phyloP scores from a whole-genome alignment of 2,113 vertebrate genomes.

The Mormoops blainvillei region DNA sequence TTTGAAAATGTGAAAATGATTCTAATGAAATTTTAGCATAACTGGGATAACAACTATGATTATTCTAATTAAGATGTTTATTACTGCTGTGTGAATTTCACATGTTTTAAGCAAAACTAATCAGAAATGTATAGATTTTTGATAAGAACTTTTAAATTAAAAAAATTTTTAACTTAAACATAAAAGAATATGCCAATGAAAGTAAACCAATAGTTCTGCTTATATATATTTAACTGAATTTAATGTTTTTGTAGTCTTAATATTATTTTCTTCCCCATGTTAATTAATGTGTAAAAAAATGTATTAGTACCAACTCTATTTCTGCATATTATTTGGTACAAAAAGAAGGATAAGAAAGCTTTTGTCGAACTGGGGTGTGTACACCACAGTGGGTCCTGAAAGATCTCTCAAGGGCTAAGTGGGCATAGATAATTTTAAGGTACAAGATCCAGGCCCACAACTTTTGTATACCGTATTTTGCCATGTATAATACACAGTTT shows the following conservation, averaged over 20 bases:
- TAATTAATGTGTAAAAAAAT: neutral
- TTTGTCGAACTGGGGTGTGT: neutral
- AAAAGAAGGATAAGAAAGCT: neutral
- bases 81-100: neutral
- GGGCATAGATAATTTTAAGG: neutral
- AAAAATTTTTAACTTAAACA: neutral
- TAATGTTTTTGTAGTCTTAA: neutral
- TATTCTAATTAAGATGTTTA: conserved; percentile 57
- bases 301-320: neutral
- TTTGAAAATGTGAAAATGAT: conserved; percentile 54
- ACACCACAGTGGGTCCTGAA: neutral
- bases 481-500: no score
- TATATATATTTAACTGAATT: conserved; percentile 7
- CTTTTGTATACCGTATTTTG: no score
- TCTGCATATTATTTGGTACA: neutral
- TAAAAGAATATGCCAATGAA: conserved; percentile 9
- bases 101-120: conserved; percentile 12
- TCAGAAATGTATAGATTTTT: neutral
- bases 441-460: neutral
- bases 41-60: conserved; percentile 14
- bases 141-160: conserved; percentile 45
- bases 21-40: conserved; percentile 57
- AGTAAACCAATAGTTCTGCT: neutral
- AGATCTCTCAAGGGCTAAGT: neutral
- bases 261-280: neutral